Evolutionary conservation across 2,888 invertebrate species (phyloP), one percentile per base, ranked within the genome.

Genomic region (Lysandra bellargus): DNA sequence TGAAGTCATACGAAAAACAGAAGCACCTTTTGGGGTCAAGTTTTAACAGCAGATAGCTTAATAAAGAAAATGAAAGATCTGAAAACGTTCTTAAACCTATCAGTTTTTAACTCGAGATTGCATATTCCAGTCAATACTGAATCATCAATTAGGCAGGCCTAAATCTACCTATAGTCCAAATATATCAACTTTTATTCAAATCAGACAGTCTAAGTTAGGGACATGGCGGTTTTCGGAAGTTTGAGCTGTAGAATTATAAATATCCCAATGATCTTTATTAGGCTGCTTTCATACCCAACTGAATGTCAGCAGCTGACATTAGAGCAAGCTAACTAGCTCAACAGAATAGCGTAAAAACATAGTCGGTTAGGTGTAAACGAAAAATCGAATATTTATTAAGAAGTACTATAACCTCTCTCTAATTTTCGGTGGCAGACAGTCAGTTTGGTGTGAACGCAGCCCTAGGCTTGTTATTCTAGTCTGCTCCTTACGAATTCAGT

Each of bases 211-310:
- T 69, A 69, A 7, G 49, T 49, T 64, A 64, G 64, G 23, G 37
- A 69, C 69, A 37, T 69, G 33, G 64, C 64, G 64, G 69, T 69
- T 69, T 69, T 69, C 4, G 69, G 33, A 23, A 69, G 69, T 33
- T 69, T 33, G 17, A 69, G 69, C 69, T 9, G 33, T 37, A 17
- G 69, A 69, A 69, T 69, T 69, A 37, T 69, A 69, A 69, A 37
- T 69, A 69, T 69, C 33, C 14, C 33, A 33, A 69, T 69, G 69
- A 69, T 33, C 69, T 33, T 4, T 37, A 69, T 37, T 69, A 69
- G 69, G 57, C 57, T 57, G 17, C 4, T 17, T 17, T 17, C 17
- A 57, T 4, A 57, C 12, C 17, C 1, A 4, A 17, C 17, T 57
- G 17, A 17, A 4, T 17, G 9, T 49, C 4, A 57, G 57, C 17